Evolutionary conservation across 2,888 invertebrate species (phyloP), one percentile per base, ranked within the genome.

Genomic region (Ptychoptera contaminata): DNA sequence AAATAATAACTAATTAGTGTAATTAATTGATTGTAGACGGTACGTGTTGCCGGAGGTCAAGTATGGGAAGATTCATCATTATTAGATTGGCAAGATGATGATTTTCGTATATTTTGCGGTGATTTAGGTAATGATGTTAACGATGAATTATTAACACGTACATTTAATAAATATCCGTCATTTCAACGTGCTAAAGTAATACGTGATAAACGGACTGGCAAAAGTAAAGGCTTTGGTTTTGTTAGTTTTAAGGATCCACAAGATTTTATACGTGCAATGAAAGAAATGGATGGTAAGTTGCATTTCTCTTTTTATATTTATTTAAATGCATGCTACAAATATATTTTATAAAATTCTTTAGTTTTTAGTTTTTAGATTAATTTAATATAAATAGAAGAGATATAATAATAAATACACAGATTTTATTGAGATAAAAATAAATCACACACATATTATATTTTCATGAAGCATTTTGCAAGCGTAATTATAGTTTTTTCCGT

Each of bases 51-150:
- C 0, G 97, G 94, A 4, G 94, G 94, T 1, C 81, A 84, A 53
- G 82, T 84, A 1, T 98, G 98, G 98, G 97, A 98, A 65, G 98
- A 98, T 67, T 74, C 77, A 16, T 88, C 93, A 0, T 66, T 98
- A 43, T 68, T 80, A 14, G 98, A 98, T 59, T 98, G 97, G 98
- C 83, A 90, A n/a, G 85, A 90, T 53, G 94, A 93, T 69, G 98
- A 98, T 70, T 98, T 94, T 68, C 73, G 98, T 51, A 83, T 98
- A 67, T 98, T 99, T 67, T 96, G 96, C 61, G 98, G 98, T n/a
- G 98, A 98, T 70, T 73, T 98, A 39, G 98, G 98, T 12, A 98
- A 98, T 63, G 97, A 98, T 63, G 97, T 98, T 16, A 97, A 94
- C 0, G 98, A 98, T 59, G 98, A 98, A 62, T 76, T 94, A 47